These are phyloP conservation scores for Odontamblyopus rebecca DNA, from an alignment of 2,797 vertebrate genomes.

Conservation along the genomic window DNA sequence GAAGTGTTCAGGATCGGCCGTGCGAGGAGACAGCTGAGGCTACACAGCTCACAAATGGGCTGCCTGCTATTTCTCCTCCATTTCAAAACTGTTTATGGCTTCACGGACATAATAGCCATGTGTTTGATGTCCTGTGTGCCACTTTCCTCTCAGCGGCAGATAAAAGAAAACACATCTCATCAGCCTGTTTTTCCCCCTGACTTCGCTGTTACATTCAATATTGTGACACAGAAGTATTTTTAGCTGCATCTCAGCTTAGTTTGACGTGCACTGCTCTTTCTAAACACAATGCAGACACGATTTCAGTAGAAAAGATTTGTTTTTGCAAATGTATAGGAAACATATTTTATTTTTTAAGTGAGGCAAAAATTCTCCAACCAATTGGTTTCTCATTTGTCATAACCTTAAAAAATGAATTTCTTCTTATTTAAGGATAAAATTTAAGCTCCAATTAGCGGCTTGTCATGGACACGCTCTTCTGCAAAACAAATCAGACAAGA, in stretches of 20 bases:
- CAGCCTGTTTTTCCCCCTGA: conserved; percentile 18
- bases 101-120: conserved; percentile 56
- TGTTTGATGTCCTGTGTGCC: conserved; percentile 58
- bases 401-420: neutral
- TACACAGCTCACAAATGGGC: conserved; percentile 38
- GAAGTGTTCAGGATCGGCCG: conserved; percentile 57
- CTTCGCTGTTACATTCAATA: conserved; percentile 27
- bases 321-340: neutral
- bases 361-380: too few species aligned
- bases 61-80: conserved; percentile 63
- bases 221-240: conserved; percentile 27
- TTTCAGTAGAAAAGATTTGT: conserved; percentile 11
- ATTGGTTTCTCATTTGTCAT: neutral
- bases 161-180: conserved; percentile 41
- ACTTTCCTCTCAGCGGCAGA: conserved; percentile 34
- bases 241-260: conserved; percentile 13
- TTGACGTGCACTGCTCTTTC: conserved; percentile 6
- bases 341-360: neutral
- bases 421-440: neutral
- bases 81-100: conserved; percentile 57
- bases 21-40: conserved; percentile 64
- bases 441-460: neutral
- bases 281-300: conserved; percentile 1
- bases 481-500: conserved; percentile 4
- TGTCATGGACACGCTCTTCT: neutral